Evolutionary conservation across 2,113 vertebrate species (phyloP).

Genomic region (Pseudopipra pipra): DNA sequence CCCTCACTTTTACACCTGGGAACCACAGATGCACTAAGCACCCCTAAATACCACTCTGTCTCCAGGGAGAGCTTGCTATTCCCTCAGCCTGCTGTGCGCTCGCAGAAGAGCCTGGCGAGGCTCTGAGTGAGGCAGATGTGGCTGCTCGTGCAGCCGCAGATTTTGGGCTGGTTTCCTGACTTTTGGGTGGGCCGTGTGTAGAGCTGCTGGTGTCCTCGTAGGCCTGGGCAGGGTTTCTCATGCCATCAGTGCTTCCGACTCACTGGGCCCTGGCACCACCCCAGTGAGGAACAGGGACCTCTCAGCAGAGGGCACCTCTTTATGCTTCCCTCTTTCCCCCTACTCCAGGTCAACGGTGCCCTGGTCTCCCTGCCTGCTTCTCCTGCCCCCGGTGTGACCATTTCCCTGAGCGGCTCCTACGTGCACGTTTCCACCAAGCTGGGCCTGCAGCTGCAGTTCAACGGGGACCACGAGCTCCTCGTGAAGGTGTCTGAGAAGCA

Average conservation of each 20-base stretch:
- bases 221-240: neutral
- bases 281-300: neutral
- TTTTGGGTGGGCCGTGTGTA: fast-evolving
- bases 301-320: neutral
- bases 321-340: neutral
- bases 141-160: fast-evolving
- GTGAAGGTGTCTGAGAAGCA: slow-evolving; percentile 70
- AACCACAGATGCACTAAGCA: neutral
- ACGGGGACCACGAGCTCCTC: slow-evolving; percentile 69
- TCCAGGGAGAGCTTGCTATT: neutral
- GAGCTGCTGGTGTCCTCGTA: neutral
- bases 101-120: neutral
- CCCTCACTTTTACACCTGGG: neutral
- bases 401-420: slow-evolving; percentile 39
- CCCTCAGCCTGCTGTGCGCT: neutral
- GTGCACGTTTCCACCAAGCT: slow-evolving; percentile 42
- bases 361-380: slow-evolving; percentile 10
- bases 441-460: slow-evolving; percentile 62
- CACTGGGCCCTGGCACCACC: fast-evolving
- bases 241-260: neutral
- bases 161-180: neutral
- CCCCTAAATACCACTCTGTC: neutral
- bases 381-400: neutral
- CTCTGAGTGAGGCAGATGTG: fast-evolving
- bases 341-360: slow-evolving; percentile 43